Evolutionary conservation across 2,797 vertebrate genomes (phyloP).

Genomic region (Zenarchopterus dispar): DNA sequence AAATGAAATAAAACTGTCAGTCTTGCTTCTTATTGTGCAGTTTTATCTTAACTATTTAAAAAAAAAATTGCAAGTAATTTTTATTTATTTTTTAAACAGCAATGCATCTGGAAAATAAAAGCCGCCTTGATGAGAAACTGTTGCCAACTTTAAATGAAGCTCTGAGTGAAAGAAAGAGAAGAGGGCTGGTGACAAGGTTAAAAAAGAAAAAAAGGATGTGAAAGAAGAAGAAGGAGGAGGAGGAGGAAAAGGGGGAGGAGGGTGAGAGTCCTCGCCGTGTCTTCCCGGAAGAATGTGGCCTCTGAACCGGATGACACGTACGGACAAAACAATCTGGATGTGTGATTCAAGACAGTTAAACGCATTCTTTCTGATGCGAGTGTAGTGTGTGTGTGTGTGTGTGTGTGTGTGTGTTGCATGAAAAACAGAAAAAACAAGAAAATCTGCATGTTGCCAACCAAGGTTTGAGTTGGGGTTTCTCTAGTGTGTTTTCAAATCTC

Average conservation of each 20-base stretch:
- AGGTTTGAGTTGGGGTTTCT: neutral
- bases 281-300: conserved; percentile 68
- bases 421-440: neutral
- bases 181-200: conserved; percentile 13
- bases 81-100: neutral
- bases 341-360: conserved; percentile 51
- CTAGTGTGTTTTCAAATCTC: no score
- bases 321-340: conserved; percentile 73
- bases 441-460: neutral
- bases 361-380: conserved; percentile 40
- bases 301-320: conserved; percentile 75
- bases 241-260: neutral
- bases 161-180: conserved; percentile 10
- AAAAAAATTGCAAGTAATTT: neutral
- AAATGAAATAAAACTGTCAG: conserved; percentile 10
- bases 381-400: neutral
- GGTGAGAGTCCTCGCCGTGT: conserved; percentile 66
- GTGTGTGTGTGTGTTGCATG: conserved; percentile 1
- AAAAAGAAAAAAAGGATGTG: conserved; percentile 6
- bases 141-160: conserved; percentile 17
- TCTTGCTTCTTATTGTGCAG: neutral
- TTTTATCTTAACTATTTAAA: neutral
- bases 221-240: conserved; percentile 6
- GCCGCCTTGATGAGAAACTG: conserved; percentile 17
- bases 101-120: neutral